These are phyloP conservation scores for Drosophila sordidula DNA, from an alignment of 2,888 invertebrate genomes.

Conservation along the genomic window DNA sequence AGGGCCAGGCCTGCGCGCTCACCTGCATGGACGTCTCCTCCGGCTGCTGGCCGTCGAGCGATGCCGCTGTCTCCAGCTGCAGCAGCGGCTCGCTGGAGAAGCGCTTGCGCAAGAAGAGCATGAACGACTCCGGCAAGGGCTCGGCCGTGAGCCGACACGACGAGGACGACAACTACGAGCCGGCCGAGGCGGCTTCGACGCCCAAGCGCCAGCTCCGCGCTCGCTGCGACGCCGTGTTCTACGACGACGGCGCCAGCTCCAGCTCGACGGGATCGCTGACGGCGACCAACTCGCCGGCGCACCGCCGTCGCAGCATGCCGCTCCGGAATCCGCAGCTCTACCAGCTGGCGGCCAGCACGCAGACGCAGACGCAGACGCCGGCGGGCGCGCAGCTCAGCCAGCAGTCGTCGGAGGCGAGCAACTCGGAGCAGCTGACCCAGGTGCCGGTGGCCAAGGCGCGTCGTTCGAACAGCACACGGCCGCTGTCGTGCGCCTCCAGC, in stretches of 20 bases:
- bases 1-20: conserved; percentile 77
- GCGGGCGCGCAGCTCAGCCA: conserved; percentile 79
- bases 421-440: conserved; percentile 83
- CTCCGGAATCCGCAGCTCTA: conserved; percentile 83
- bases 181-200: conserved; percentile 50
- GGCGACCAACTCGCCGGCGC: conserved; percentile 82
- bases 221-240: conserved; percentile 71
- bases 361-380: conserved; percentile 77
- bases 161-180: conserved; percentile 79
- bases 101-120: conserved; percentile 84
- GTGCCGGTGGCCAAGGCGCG: conserved; percentile 61
- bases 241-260: conserved; percentile 78
- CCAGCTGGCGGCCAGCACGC: conserved; percentile 74
- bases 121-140: conserved; percentile 85
- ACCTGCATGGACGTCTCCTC: conserved; percentile 92
- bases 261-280: conserved; percentile 81
- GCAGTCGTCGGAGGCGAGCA: conserved; percentile 83
- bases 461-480: conserved; percentile 51
- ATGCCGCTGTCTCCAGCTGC: conserved; percentile 82
- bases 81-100: conserved; percentile 84
- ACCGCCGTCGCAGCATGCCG: conserved; percentile 83
- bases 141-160: conserved; percentile 85
- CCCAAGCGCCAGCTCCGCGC: conserved; percentile 60
- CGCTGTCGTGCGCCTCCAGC: conserved; percentile 78
- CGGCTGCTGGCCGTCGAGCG: conserved; percentile 90